Evolutionary conservation across 23 tunicate genomes (phyloP), one percentile per base, ranked within the genome.

Genomic region (Diplosoma virens): DNA sequence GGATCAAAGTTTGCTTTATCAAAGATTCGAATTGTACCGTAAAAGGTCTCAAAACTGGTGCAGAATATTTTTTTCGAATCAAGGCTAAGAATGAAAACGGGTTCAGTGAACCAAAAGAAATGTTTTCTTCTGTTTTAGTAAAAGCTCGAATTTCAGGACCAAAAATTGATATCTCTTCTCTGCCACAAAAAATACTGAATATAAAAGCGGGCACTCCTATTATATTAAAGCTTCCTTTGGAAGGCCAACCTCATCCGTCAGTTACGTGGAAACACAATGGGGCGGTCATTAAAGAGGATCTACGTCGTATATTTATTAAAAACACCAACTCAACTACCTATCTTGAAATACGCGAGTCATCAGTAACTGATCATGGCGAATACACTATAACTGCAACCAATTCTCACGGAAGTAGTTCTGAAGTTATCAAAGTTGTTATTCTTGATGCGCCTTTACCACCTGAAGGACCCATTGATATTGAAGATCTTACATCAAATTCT

Each of bases 31-130:
- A 50, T 28, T 41, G 37, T 26, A 82, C 84, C 30, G 87, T 85
- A 21, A 88, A 82, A 34, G 90, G 95, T 5, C 33, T 94, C 52
- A 83, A 87, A 33, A 75, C 73, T 26, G 99, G 99, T 25, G 37
- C 47, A 32, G 99, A 94, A 31, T 94, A 94, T 69, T 83, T 76
- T 30, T 94, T 94, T 87, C 52, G 95, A 67, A 79, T 94, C 1
- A 41, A 76, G 59, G 99, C 99, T 35, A 79, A 73, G 34, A 94
- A 94, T 79, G 87, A 87, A 37, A 79, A 60, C 69, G 99, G 99
- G 18, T 76, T 79, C 17, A 75, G 95, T 30, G 98, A 93, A 26
- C 79, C 98, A 14, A 75, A 75, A 30, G 98, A 93, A 33, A 46
- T 93, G 73, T 61, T 93, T 9, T 93, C 98, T 6, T 86, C 98